phyloP scores from a whole-genome alignment of 2,888 invertebrate genomes.

The Cheiracanthium punctorium region DNA sequence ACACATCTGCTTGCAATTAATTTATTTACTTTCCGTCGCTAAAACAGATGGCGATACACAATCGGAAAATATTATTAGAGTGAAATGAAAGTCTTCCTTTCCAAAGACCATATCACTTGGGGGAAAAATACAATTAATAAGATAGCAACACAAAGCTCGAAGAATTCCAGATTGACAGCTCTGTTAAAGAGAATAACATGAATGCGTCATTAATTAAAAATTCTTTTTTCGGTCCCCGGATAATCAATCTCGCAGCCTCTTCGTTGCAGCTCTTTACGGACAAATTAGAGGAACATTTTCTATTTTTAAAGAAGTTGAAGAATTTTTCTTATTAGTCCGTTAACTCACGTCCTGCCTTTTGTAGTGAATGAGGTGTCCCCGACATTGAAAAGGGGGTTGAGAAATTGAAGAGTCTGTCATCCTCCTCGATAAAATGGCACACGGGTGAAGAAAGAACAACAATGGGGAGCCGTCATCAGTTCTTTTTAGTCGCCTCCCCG shows the following conservation, averaged over 20 bases:
- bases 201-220: neutral
- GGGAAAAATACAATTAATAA: slow-evolving; percentile 6
- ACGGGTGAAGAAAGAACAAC: neutral
- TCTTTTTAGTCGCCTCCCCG: neutral
- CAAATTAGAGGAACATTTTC: slow-evolving; percentile 37
- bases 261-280: neutral
- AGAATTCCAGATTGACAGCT: slow-evolving; percentile 7
- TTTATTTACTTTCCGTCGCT: too few species aligned
- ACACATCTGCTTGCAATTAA: too few species aligned
- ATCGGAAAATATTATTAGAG: neutral
- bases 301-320: slow-evolving; percentile 13
- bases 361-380: neutral
- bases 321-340: neutral
- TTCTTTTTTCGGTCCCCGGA: neutral
- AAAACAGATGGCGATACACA: neutral
- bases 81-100: neutral
- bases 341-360: neutral
- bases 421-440: neutral
- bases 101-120: neutral
- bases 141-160: neutral
- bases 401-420: neutral
- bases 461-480: neutral
- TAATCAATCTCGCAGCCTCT: slow-evolving; percentile 13
- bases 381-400: neutral
- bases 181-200: neutral